Evolutionary conservation across 2,113 vertebrate genomes (phyloP), one percentile per base, ranked within the genome.

Genomic region (Marmota monax): DNA sequence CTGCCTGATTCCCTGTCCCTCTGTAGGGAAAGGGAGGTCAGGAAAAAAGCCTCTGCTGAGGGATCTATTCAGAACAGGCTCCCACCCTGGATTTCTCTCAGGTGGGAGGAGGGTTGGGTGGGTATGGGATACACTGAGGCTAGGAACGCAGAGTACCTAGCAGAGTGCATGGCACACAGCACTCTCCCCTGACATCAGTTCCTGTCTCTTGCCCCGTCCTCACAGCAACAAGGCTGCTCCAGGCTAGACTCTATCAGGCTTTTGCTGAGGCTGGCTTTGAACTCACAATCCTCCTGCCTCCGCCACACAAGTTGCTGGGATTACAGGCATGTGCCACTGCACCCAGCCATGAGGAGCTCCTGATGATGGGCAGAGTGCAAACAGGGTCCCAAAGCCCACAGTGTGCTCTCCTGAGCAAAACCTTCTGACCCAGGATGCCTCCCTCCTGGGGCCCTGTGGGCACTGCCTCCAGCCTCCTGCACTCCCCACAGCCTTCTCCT

Each of bases 141-240:
- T 12, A 58, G 14, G 6, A 74, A 70, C 27, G 25, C 29, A 58
- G n/a, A 72, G 45, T 20, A 11, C 45, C 22, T 39, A 29, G 29
- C 48, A 23, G 4, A 18, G 74, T 39, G 29, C n/a, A 12, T 29
- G 23, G 29, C 3, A 5, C 37, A 6, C 0, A 8, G 12, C 18
- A n/a, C 63, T 77, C 27, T 69, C 39, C 2, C 27, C 13, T 39
- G 37, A 25, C 18, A 29, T 11, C 63, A 6, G 18, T 18, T 82
- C 7, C 39, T 39, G 27, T 23, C 22, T 25, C 7, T 5, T 14
- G 23, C 48, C 67, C 45, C 22, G 34, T 79, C n/a, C 45, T 80
- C 56, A 27, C 8, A 34, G 42, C 27, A 48, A 48, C 12, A 45
- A 94, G 48, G 48, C 48, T 51, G 48, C 48, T 51, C 11, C 48